These are phyloP conservation scores for Eunapius fragilis DNA, from an alignment of 37 sponge, comb jelly and placozoan genomes.

Conservation along the genomic window DNA sequence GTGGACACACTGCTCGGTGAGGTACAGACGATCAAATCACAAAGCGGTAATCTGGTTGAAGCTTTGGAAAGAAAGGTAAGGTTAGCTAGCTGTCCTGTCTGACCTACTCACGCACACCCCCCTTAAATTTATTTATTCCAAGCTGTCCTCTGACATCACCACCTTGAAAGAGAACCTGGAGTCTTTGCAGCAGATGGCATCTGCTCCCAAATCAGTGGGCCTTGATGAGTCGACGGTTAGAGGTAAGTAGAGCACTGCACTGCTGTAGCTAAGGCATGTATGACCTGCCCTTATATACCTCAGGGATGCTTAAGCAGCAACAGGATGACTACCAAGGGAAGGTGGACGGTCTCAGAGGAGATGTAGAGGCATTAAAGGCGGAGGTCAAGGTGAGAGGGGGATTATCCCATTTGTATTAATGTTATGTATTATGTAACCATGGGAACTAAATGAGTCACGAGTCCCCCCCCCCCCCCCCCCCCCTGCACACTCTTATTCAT, in stretches of 20 bases:
- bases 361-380: slow-evolving; percentile 16
- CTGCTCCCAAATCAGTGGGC: not conserved
- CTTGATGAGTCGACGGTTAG: not conserved
- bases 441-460: not conserved
- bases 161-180: slow-evolving; percentile 23
- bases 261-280: too few relatives aligned
- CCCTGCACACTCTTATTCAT: too few relatives aligned
- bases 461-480: too few relatives aligned
- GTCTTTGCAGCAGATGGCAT: slow-evolving; percentile 11
- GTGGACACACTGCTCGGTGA: slow-evolving; percentile 78
- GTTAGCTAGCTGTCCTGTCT: too few relatives aligned
- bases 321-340: not conserved
- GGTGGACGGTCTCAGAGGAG: slow-evolving; percentile 11
- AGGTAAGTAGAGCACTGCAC: too few relatives aligned
- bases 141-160: not conserved
- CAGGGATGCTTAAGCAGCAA: not conserved
- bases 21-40: slow-evolving; percentile 37
- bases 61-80: not conserved
- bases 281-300: not conserved
- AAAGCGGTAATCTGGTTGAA: slow-evolving; percentile 27
- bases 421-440: not conserved
- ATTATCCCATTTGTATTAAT: not conserved
- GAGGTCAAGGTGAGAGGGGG: not conserved
- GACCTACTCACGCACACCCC: too few relatives aligned
- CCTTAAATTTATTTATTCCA: not conserved